Evolutionary conservation across 2,113 vertebrate species (phyloP).

Genomic region (Callithrix jacchus): DNA sequence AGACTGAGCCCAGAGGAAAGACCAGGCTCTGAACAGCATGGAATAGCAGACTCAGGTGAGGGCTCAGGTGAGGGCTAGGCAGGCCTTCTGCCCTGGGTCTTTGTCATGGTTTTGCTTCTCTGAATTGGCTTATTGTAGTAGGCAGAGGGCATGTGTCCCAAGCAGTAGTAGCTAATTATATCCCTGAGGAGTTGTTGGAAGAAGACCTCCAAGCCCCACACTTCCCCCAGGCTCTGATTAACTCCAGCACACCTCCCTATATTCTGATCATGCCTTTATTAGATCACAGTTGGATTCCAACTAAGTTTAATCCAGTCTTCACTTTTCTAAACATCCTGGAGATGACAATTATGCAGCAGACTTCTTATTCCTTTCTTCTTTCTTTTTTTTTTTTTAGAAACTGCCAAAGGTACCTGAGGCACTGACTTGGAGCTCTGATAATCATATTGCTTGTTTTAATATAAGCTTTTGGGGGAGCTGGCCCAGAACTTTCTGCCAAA

Average conservation of each 20-base stretch:
- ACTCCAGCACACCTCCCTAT: background rate
- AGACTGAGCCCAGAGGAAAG: background rate
- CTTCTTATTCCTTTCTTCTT: background rate
- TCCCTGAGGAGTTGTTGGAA: background rate
- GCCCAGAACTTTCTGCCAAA: slow-evolving; percentile 64
- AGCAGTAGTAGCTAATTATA: background rate
- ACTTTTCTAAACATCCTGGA: slow-evolving; percentile 44
- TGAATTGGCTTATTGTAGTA: background rate
- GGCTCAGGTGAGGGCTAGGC: background rate
- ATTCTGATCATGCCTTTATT: slow-evolving; percentile 62
- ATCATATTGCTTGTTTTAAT: slow-evolving; percentile 57
- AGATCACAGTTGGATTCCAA: slow-evolving; percentile 48
- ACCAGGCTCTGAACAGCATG: background rate
- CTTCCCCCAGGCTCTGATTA: background rate
- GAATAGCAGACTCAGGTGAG: accelerated
- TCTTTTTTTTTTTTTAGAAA: slow-evolving; percentile 28
- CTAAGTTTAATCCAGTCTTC: slow-evolving; percentile 56
- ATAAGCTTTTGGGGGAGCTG: slow-evolving; percentile 54
- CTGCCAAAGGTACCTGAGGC: slow-evolving; percentile 23
- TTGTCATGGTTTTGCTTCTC: background rate
- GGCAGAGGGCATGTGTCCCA: background rate
- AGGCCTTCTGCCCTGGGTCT: background rate
- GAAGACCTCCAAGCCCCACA: background rate
- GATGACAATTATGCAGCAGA: slow-evolving; percentile 41
- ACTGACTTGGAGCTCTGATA: slow-evolving; percentile 35